Evolutionary conservation across 1,140 invertebrate species (phyloP), one percentile per base, ranked within the genome.

Genomic region (Zelostemma sp.): DNA sequence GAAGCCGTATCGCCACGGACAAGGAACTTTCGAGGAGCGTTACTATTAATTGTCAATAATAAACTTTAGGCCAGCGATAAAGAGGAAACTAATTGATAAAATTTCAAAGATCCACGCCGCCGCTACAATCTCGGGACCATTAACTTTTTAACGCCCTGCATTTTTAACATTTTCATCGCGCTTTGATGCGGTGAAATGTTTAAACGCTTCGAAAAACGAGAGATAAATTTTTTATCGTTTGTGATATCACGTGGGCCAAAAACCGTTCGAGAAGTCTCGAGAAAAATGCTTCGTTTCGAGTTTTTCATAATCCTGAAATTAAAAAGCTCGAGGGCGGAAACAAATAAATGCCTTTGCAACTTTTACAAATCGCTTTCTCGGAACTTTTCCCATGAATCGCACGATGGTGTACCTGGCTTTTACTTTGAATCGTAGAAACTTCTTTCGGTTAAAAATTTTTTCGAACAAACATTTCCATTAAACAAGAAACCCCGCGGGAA

Each of bases 1-100:
- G 60, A 59, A 66, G 17, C 35, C 1, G 1, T 0, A 9, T 17
- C 25, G 8, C 19, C 28, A 18, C 48, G 40, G 43, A 51, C 53
- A 59, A 33, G 14, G 9, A 65, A 47, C 48, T 58, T 64, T 25
- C 9, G 16, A 31, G 21, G 2, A 19, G 17, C 53, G 40, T 57
- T 54, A 33, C 47, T 28, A 47, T 64, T 64, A 64, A 64, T 64
- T 51, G 60, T 63, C 41, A 64, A 64, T 64, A 64, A 57, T 53
- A 40, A 64, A 57, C 53, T 56, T 57, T 51, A 18, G 12, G 19
- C 12, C 50, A 11, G 35, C 50, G 35, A 40, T 28, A 55, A 35
- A 17, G 33, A 35, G 33, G 41, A 45, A 46, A 58, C 40, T 53
- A 51, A 62, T 31, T 46, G 17, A 18, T 18, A 18, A 18, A 18